phyloP scores from a whole-genome alignment of 2,888 invertebrate species.

The Ectemnius continuus region DNA sequence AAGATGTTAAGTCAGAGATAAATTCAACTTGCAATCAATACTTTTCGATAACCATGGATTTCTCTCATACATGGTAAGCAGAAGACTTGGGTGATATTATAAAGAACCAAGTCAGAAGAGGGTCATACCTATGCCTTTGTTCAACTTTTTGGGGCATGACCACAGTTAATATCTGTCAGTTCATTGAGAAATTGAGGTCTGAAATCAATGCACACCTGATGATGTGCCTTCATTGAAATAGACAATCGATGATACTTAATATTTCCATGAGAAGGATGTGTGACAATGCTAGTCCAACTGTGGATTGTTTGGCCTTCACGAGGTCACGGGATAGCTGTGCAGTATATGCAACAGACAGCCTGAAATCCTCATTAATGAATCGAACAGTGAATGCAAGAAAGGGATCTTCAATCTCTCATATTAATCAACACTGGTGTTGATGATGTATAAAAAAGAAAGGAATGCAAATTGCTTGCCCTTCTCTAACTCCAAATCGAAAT shows the following conservation, averaged over 20 bases:
- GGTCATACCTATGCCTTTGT: constrained; percentile 32
- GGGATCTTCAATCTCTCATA: constrained; percentile 47
- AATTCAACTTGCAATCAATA: constrained; percentile 47
- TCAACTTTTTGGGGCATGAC: constrained; percentile 47
- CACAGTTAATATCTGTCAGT: constrained; percentile 53
- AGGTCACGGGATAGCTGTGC: constrained; percentile 39
- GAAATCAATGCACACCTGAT: constrained; percentile 56
- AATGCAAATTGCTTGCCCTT: constrained; percentile 51
- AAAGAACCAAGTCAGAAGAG: constrained; percentile 44
- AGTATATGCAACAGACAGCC: constrained; percentile 39
- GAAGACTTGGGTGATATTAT: constrained; percentile 52
- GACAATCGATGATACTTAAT: constrained; percentile 35
- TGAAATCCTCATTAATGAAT: constrained; percentile 56
- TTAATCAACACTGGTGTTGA: constrained; percentile 47
- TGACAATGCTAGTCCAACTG: constrained; percentile 47
- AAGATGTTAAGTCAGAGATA: constrained; percentile 57
- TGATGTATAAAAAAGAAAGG: constrained; percentile 44
- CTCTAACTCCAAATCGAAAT: constrained; percentile 48
- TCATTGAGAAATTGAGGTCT: constrained; percentile 52
- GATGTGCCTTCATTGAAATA: constrained; percentile 53
- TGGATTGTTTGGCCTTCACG: constrained; percentile 46
- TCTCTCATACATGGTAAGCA: constrained; percentile 48
- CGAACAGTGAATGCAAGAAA: constrained; percentile 47
- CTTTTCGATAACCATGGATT: constrained; percentile 53
- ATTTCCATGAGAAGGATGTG: constrained; percentile 37